These are phyloP conservation scores for Cyanoliseus patagonus DNA, from an alignment of 2,113 vertebrate species.

Conservation along the genomic window DNA sequence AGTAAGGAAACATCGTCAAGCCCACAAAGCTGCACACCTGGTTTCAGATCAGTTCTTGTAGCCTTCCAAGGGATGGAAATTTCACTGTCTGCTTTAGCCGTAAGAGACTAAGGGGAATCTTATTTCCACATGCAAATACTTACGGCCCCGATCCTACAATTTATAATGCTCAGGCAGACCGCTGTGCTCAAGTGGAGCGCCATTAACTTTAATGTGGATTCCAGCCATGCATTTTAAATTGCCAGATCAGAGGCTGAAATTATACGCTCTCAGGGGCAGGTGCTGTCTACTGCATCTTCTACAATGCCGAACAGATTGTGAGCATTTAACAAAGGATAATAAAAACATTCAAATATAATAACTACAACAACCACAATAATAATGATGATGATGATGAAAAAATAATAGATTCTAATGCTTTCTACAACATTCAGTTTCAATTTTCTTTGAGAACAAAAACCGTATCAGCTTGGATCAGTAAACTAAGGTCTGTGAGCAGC, in stretches of 20 bases:
- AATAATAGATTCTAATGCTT: background rate
- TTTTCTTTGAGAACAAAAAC: background rate
- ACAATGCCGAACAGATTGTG: background rate
- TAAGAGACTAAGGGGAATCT: background rate
- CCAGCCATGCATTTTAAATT: conserved; percentile 5
- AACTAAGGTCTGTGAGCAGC: background rate
- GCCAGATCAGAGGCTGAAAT: background rate
- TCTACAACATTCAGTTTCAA: background rate
- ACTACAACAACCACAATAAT: background rate
- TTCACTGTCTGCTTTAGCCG: accelerated
- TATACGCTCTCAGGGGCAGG: background rate
- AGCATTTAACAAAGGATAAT: background rate
- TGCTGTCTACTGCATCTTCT: background rate
- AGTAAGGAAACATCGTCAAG: background rate
- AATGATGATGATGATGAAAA: background rate
- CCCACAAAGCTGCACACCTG: background rate
- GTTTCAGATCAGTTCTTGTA: background rate
- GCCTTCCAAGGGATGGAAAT: background rate
- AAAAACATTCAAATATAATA: background rate
- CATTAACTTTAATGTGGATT: conserved; percentile 34
- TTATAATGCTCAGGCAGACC: background rate
- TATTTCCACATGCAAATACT: background rate
- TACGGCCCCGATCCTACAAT: background rate
- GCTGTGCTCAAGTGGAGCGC: background rate
- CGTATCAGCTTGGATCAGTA: background rate